Evolutionary conservation across 2,113 vertebrate species (phyloP).

Genomic region (Vombatus ursinus): DNA sequence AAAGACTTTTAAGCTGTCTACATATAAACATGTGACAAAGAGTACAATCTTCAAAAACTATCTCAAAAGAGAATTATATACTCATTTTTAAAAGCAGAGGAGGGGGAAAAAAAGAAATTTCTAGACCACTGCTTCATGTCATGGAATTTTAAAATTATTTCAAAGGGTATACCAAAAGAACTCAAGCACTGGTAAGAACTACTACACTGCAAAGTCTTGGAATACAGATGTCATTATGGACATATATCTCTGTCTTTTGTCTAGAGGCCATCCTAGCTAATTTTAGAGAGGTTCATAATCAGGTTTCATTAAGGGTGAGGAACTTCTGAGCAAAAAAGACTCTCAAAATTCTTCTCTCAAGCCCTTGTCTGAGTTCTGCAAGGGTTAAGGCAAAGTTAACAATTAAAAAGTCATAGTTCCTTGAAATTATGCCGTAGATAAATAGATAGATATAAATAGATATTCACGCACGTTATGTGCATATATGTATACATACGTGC

Average conservation of each 20-base stretch:
- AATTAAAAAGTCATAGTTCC: neutral
- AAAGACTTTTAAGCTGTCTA: neutral
- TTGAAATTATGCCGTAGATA: neutral
- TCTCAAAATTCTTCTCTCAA: neutral
- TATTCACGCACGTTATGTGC: neutral
- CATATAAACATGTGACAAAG: neutral
- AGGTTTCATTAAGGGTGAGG: neutral
- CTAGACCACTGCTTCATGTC: neutral
- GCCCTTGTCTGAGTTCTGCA: neutral
- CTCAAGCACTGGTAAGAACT: neutral
- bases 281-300: neutral
- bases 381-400: neutral
- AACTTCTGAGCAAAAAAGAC: neutral
- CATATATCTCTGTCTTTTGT: neutral
- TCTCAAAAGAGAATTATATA: neutral
- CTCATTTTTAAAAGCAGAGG: neutral
- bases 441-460: neutral
- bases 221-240: neutral
- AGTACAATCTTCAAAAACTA: neutral
- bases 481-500: neutral
- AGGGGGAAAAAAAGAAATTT: neutral
- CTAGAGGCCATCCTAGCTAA: neutral
- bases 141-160: neutral
- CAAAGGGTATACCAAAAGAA: neutral
- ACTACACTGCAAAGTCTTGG: no score